Evolutionary conservation across 2,113 vertebrate genomes (phyloP), one percentile per base, ranked within the genome.

Genomic region (Peromyscus californicus): DNA sequence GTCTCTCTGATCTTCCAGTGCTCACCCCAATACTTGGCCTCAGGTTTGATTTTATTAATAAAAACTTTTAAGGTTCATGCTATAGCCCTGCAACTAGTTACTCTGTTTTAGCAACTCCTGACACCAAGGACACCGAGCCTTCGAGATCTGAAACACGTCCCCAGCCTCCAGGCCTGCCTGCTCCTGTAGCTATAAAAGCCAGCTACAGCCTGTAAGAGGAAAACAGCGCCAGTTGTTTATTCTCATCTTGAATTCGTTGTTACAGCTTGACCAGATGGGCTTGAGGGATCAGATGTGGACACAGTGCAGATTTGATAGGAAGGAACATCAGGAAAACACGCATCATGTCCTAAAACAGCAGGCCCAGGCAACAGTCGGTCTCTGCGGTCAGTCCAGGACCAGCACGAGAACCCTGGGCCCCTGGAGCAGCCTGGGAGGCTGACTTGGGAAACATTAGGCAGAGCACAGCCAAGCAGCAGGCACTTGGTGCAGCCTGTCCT

Each of bases 171-270:
- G 36, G 42, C 54, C 83, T 90, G 61, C 67, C 74, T 57, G 48
- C 57, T 90, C 24, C 39, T 61, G 22, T 76, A 79, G 65, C 29
- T 65, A 19, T 5, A 42, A 22, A 6, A 31, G 31, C 75, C 61
- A 89, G 75, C 85, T 82, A 29, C 45, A 51, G 29, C 31, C 65
- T 85, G 9, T 54, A 70, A 48, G 22, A 17, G 67, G 4, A 21
- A 42, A 79, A 45, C 42, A 54, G 4, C 8, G 13, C 54, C 65
- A 1, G 1, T 26, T 9, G 0, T 59, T 78, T 48, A 82, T 42
- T 51, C 61, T 63, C 86, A 74, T 13, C n/a, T 95, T 92, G 48
- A 54, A 65, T 85, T 91, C 10, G 17, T 21, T 90, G 92, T 89
- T 94, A 63, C 36, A 92, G 48, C 39, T 36, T 84, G 36, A 48